A percentile compares a stretch with the other conserved stretches of the same genome.
Conservation (phyloP, 2,888 invertebrate genomes). For the Sesamia inferens region DNA sequence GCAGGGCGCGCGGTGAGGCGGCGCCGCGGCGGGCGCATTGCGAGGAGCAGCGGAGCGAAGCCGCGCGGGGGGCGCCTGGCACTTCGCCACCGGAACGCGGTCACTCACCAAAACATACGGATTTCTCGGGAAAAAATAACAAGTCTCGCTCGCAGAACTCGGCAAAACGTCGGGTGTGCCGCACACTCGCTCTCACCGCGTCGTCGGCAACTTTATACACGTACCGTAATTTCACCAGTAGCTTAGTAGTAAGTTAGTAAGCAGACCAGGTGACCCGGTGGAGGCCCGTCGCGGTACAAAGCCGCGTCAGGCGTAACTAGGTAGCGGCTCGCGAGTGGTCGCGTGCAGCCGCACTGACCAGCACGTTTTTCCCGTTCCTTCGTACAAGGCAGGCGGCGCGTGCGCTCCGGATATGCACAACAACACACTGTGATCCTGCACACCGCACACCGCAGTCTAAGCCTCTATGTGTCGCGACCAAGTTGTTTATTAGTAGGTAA, state of each 20-base stretch:
- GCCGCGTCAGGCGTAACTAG: constrained; percentile 25
- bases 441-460: not conserved
- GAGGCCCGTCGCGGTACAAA: constrained; percentile 1
- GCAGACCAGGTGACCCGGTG: not conserved
- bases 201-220: constrained; percentile 13
- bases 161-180: constrained; percentile 88
- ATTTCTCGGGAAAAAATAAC: constrained; percentile 81
- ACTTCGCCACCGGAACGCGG: constrained; percentile 80
- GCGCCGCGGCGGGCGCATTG: constrained; percentile 30
- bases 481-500: constrained; percentile 32
- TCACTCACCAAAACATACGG: constrained; percentile 82
- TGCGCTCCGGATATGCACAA: constrained; percentile 7
- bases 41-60: constrained; percentile 54
- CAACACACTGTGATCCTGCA: constrained; percentile 16
- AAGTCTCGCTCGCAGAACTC: constrained; percentile 88
- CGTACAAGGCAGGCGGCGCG: not conserved
- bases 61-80: constrained; percentile 69
- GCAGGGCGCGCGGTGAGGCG: constrained; percentile 16
- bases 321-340: constrained; percentile 37
- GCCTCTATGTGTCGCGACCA: constrained; percentile 19
- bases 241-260: not conserved
- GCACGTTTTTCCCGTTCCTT: constrained; percentile 10
- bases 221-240: constrained; percentile 10
- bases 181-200: constrained; percentile 59
- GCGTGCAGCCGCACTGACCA: constrained; percentile 10